Percentiles rank a stretch among this genome's conserved stretches.
These are phyloP conservation scores for Arbacia lixula DNA, from an alignment of 53 echinoderm and acorn worm species.

Conservation along the genomic window DNA sequence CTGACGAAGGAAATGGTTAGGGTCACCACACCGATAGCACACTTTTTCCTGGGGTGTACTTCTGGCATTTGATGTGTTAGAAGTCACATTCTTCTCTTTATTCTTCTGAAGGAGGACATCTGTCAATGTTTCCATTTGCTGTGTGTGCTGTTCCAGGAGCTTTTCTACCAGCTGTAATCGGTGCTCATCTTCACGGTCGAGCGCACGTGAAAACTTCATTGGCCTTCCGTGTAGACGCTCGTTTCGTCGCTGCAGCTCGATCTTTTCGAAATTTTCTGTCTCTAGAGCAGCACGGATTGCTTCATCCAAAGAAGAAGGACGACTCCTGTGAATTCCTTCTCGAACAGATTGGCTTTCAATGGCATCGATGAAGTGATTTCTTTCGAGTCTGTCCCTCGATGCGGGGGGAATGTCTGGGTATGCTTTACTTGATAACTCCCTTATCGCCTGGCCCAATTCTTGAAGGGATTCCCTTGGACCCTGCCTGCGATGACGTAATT, in stretches of 20 bases:
- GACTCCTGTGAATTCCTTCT: slow-evolving; percentile 35
- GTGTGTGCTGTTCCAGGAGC: neutral
- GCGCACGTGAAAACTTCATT: slow-evolving; percentile 11
- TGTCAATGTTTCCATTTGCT: neutral
- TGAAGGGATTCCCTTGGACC: slow-evolving; percentile 23
- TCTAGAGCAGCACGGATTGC: slow-evolving; percentile 55
- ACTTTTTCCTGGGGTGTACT: too few relatives aligned
- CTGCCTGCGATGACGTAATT: slow-evolving; percentile 20
- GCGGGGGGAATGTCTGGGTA: slow-evolving; percentile 56
- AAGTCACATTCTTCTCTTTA: neutral
- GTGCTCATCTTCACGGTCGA: slow-evolving; percentile 23
- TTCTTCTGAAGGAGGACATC: neutral
- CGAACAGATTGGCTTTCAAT: slow-evolving; percentile 42
- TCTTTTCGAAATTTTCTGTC: slow-evolving; percentile 56
- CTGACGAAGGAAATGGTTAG: slow-evolving; percentile 23
- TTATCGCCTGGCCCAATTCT: slow-evolving; percentile 48
- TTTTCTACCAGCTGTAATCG: neutral
- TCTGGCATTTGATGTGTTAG: neutral
- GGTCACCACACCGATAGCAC: slow-evolving; percentile 44
- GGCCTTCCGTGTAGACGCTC: slow-evolving; percentile 19
- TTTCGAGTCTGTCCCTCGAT: slow-evolving; percentile 56
- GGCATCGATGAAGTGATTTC: slow-evolving; percentile 65
- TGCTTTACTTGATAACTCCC: slow-evolving; percentile 3
- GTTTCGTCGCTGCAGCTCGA: slow-evolving; percentile 3
- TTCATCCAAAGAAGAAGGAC: slow-evolving; percentile 58